Conservation (phyloP, 1,140 invertebrate genomes). For the Drosophila pandora region DNA sequence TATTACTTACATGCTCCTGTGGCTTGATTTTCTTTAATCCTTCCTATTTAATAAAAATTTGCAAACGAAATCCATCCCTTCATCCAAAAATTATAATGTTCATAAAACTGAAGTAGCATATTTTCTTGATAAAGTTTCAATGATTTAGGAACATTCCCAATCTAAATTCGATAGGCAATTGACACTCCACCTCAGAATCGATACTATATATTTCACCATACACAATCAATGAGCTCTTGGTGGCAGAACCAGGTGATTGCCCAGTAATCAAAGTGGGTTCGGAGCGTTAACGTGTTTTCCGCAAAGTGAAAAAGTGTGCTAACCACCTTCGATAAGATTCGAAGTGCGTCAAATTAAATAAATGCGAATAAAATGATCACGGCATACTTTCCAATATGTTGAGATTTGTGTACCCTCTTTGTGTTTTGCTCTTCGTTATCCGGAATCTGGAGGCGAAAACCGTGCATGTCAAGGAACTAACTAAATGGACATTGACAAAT, state of each 20-base stretch:
- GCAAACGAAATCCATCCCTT: too few species aligned
- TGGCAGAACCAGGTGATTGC: background rate
- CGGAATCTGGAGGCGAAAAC: slow-evolving; percentile 23
- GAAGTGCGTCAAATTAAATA: slow-evolving; percentile 27
- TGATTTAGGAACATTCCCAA: background rate
- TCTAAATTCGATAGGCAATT: slow-evolving; percentile 12
- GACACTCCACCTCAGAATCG: slow-evolving; percentile 4
- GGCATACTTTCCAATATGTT: slow-evolving; percentile 30
- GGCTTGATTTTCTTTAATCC: too few species aligned
- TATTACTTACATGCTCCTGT: too few species aligned
- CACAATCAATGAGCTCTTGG: background rate
- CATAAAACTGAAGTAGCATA: background rate
- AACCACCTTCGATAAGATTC: slow-evolving; percentile 50
- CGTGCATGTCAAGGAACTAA: slow-evolving; percentile 60
- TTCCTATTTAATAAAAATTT: too few species aligned
- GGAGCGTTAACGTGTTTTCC: slow-evolving; percentile 19
- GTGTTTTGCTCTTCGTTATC: slow-evolving; percentile 13
- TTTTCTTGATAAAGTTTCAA: background rate
- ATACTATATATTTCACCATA: slow-evolving; percentile 22
- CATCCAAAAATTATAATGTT: too few species aligned
- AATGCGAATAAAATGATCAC: slow-evolving; percentile 33
- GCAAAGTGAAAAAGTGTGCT: background rate
- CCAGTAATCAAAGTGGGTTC: slow-evolving; percentile 24
- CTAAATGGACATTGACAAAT: slow-evolving; percentile 82
- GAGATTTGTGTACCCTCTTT: slow-evolving; percentile 6